Evolutionary conservation across 1,140 invertebrate species (phyloP).

Genomic region (Stenopsyche tienmushanensis): DNA sequence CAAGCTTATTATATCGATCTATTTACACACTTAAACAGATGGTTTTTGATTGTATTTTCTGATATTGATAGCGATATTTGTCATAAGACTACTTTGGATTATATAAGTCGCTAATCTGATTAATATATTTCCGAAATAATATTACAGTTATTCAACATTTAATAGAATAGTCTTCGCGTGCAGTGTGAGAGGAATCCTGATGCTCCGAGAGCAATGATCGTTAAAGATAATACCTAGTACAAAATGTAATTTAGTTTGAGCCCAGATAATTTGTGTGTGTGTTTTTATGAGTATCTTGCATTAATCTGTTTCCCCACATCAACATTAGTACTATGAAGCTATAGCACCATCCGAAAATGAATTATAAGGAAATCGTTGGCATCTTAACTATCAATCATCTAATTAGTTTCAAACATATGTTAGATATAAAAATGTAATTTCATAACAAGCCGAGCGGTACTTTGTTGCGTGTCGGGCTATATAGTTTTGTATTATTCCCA

Average conservation of each 20-base stretch:
- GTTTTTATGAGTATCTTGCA: constrained; percentile 26
- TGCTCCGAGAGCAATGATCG: constrained; percentile 23
- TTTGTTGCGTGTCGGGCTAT: constrained; percentile 8
- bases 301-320: constrained; percentile 30
- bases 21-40: too few relatives aligned
- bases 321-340: constrained; percentile 14
- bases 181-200: constrained; percentile 20
- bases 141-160: constrained; percentile 20
- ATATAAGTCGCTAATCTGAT: too few relatives aligned
- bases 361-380: constrained; percentile 29
- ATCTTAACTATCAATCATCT: constrained; percentile 25
- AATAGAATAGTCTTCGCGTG: constrained; percentile 23
- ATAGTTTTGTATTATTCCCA: constrained; percentile 10
- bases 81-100: too few relatives aligned
- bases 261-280: constrained; percentile 25
- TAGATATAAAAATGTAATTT: constrained; percentile 28
- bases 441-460: constrained; percentile 21
- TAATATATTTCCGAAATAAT: constrained; percentile 7
- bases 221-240: constrained; percentile 26
- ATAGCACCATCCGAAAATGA: constrained; percentile 25
- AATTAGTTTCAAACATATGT: constrained; percentile 28
- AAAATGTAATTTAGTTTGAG: constrained; percentile 25
- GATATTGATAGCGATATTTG: too few relatives aligned
- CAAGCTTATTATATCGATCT: too few relatives aligned
- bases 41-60: too few relatives aligned